These are phyloP conservation scores for Ascidia mentula DNA, from an alignment of 23 tunicate genomes.

Conservation along the genomic window DNA sequence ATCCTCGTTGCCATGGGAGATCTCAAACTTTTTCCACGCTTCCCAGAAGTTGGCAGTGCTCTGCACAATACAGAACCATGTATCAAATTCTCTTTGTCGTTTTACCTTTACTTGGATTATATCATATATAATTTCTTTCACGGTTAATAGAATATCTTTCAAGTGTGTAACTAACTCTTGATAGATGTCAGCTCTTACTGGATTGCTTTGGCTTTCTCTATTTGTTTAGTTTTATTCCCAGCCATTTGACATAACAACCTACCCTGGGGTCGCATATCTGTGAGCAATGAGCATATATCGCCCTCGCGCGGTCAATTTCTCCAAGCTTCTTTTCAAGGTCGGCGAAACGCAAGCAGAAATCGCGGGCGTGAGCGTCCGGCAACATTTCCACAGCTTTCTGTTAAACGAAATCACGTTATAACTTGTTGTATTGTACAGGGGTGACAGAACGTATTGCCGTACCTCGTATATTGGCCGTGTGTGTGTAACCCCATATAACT, in stretches of 20 bases:
- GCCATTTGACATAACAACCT: background rate
- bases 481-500: constrained; percentile 89
- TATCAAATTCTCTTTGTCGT: background rate
- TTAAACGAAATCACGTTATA: background rate
- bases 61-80: constrained; percentile 7
- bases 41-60: constrained; percentile 82
- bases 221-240: too few species aligned
- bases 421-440: background rate
- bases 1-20: constrained; percentile 94
- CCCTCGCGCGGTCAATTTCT: constrained; percentile 94
- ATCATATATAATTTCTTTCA: background rate
- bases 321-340: constrained; percentile 87
- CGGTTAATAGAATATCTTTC: background rate
- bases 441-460: too few species aligned
- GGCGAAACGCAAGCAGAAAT: constrained; percentile 81
- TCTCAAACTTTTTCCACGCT: constrained; percentile 88
- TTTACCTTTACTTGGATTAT: too few species aligned
- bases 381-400: constrained; percentile 82
- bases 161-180: too few species aligned
- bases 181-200: too few species aligned
- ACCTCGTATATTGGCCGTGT: constrained; percentile 90
- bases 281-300: constrained; percentile 85
- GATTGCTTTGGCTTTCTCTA: too few species aligned
- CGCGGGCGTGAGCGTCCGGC: constrained; percentile 71
- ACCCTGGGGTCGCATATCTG: constrained; percentile 96